Conservation (phyloP, 2,113 vertebrate species). For the Neolamprologus sp. region DNA sequence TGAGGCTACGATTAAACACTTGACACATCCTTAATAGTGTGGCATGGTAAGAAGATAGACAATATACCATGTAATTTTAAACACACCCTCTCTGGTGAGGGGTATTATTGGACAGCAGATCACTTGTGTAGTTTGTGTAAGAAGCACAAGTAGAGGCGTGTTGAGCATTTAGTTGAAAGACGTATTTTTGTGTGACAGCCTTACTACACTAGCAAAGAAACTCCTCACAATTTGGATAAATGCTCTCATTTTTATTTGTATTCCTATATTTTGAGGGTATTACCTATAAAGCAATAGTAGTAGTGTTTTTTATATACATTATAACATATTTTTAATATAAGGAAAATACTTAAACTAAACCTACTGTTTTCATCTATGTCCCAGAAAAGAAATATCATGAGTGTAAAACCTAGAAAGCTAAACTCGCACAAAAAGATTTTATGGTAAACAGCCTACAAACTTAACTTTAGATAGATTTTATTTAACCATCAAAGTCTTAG, state of each 20-base stretch:
- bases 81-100: background rate
- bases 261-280: background rate
- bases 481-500: background rate
- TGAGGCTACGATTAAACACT: conserved; percentile 31
- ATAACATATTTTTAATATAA: background rate
- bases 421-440: background rate
- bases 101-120: conserved; percentile 14
- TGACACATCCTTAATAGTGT: conserved; percentile 43
- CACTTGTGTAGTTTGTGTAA: conserved; percentile 29
- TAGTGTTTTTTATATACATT: background rate
- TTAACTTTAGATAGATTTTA: background rate
- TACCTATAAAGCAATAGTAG: background rate
- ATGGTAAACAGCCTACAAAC: background rate
- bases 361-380: background rate
- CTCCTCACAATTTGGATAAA: background rate
- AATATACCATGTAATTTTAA: conserved; percentile 33
- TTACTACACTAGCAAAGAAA: background rate
- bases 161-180: background rate
- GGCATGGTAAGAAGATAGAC: conserved; percentile 9
- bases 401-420: background rate
- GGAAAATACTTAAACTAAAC: background rate
- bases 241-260: background rate
- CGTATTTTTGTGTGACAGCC: background rate
- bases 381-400: background rate
- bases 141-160: conserved; percentile 11